These are phyloP conservation scores for Cladorhizidae sp. DNA, from an alignment of 37 sponge, comb jelly and placozoan genomes.

Conservation along the genomic window DNA sequence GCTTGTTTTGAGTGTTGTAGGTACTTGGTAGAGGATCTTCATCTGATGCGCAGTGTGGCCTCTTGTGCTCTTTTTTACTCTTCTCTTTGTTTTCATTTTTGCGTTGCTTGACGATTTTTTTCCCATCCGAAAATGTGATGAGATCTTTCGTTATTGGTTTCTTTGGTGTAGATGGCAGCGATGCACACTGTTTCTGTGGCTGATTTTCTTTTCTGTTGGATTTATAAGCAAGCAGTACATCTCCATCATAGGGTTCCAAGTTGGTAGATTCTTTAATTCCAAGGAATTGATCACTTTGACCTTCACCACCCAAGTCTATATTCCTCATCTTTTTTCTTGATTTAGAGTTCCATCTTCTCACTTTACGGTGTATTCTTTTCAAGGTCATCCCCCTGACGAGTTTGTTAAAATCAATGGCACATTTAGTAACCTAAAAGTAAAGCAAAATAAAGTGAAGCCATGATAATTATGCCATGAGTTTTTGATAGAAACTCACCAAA, in stretches of 20 bases:
- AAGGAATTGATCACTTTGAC: background rate
- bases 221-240: too few relatives aligned
- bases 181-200: too few relatives aligned
- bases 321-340: background rate
- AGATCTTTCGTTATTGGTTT: background rate
- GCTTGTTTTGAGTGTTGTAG: too few relatives aligned
- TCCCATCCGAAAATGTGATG: background rate
- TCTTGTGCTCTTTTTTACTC: too few relatives aligned
- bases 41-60: too few relatives aligned
- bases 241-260: too few relatives aligned
- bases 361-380: background rate
- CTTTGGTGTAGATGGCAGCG: too few relatives aligned
- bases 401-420: too few relatives aligned
- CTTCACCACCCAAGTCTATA: background rate
- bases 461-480: background rate
- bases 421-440: background rate
- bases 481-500: constrained; percentile 14
- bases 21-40: too few relatives aligned
- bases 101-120: background rate
- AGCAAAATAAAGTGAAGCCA: background rate
- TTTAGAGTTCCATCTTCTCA: background rate
- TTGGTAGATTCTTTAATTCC: too few relatives aligned
- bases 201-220: too few relatives aligned
- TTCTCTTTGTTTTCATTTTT: background rate
- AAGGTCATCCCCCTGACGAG: background rate